These are phyloP conservation scores for Nysson spinosus DNA, from an alignment of 2,888 invertebrate genomes.

Conservation along the genomic window DNA sequence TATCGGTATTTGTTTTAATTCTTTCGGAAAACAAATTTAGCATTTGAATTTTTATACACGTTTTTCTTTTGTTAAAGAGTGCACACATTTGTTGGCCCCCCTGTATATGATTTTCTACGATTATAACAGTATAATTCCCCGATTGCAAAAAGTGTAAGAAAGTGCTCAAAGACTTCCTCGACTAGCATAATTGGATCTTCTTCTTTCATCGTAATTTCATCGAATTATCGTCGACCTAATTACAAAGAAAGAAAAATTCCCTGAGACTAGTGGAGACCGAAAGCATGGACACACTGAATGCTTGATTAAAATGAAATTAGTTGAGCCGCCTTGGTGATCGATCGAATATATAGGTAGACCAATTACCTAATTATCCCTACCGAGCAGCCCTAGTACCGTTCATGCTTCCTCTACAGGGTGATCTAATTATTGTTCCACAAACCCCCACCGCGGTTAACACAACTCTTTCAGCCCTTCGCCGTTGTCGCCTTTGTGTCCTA, in stretches of 20 bases:
- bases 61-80: too few species aligned
- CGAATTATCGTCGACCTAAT: not conserved
- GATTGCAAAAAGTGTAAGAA: too few species aligned
- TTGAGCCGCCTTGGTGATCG: conserved; percentile 57
- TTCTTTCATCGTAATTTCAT: not conserved
- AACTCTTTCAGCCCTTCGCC: conserved; percentile 37
- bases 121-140: too few species aligned
- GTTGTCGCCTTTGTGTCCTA: conserved; percentile 48
- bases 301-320: conserved; percentile 69
- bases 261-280: not conserved
- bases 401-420: conserved; percentile 52
- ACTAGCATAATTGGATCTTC: too few species aligned
- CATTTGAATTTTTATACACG: too few species aligned
- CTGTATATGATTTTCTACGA: too few species aligned
- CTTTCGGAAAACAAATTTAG: too few species aligned
- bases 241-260: conserved; percentile 5
- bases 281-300: conserved; percentile 34
- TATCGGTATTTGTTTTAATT: too few species aligned
- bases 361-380: conserved; percentile 65
- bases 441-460: conserved; percentile 43
- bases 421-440: conserved; percentile 69
- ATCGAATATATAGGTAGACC: conserved; percentile 51
- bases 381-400: conserved; percentile 46
- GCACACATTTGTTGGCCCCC: too few species aligned
- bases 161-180: too few species aligned